phyloP scores from a whole-genome alignment of 2,113 vertebrate genomes.

The Heliornis fulica region DNA sequence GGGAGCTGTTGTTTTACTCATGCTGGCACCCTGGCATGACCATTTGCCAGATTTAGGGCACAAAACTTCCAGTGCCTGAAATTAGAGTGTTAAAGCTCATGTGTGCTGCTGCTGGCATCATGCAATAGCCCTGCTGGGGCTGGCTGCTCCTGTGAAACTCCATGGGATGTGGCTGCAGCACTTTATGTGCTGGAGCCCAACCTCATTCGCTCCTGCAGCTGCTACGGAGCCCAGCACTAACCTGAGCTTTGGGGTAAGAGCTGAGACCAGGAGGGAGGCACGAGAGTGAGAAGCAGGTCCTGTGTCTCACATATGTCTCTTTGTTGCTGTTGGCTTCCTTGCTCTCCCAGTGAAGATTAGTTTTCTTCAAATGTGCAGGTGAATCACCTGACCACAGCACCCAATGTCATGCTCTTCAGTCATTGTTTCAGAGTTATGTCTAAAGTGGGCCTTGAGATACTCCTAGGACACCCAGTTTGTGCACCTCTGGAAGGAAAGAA shows the following conservation, averaged over 20 bases:
- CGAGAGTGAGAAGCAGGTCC: background rate
- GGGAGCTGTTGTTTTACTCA: background rate
- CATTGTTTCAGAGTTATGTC: background rate
- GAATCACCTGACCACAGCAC: background rate
- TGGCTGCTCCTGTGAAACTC: background rate
- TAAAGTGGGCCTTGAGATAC: background rate
- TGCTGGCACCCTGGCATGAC: background rate
- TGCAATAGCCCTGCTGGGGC: background rate
- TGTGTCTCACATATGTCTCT: background rate
- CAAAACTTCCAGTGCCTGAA: background rate
- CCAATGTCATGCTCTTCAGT: background rate
- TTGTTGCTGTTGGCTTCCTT: background rate
- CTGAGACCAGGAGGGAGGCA: background rate
- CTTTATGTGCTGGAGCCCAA: accelerated
- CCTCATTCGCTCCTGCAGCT: background rate
- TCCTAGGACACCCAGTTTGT: background rate
- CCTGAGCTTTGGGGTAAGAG: background rate
- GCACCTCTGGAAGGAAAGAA: background rate
- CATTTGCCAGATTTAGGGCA: background rate
- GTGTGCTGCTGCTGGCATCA: accelerated
- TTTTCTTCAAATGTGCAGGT: accelerated
- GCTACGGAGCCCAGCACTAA: background rate
- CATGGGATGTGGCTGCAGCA: background rate
- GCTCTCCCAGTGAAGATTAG: background rate
- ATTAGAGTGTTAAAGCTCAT: accelerated